Conservation (phyloP, 2,113 vertebrate genomes). For the Oenanthe oenanthe region DNA sequence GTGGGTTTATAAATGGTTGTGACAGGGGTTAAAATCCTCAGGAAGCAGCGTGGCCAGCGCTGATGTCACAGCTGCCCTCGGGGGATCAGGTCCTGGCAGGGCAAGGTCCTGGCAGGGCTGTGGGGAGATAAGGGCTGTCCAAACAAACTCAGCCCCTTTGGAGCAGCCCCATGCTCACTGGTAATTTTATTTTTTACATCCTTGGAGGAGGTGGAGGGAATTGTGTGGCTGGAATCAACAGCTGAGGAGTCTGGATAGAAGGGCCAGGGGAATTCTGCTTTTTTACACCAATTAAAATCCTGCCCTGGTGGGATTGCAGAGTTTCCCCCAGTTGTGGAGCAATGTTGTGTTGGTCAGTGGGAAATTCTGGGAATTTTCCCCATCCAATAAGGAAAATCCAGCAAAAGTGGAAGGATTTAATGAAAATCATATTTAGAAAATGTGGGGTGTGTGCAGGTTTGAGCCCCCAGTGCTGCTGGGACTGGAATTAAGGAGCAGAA, state of each 20-base stretch:
- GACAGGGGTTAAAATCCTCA: constrained; percentile 72
- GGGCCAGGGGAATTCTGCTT: background rate
- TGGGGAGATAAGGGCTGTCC: constrained; percentile 77
- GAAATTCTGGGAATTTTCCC: background rate
- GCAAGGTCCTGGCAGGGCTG: constrained; percentile 76
- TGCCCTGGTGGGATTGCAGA: no score
- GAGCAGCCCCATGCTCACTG: constrained; percentile 46
- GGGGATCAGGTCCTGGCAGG: constrained; percentile 18
- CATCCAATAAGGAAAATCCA: background rate
- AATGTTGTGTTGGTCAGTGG: accelerated
- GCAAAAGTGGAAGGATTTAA: background rate
- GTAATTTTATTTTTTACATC: background rate
- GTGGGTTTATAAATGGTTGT: constrained; percentile 39
- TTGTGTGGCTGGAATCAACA: background rate
- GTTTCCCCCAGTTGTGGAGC: accelerated
- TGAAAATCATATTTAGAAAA: no score
- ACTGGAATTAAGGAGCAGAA: background rate
- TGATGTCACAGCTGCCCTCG: constrained; percentile 76
- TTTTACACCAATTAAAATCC: background rate
- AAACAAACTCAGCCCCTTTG: constrained; percentile 74
- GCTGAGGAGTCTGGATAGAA: background rate
- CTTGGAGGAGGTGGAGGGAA: constrained; percentile 13
- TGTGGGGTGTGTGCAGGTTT: accelerated
- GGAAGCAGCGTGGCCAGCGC: constrained; percentile 48
- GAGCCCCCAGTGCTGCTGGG: background rate